Conservation (phyloP, 2,797 vertebrate species). For the Pseudochromis fuscus region DNA sequence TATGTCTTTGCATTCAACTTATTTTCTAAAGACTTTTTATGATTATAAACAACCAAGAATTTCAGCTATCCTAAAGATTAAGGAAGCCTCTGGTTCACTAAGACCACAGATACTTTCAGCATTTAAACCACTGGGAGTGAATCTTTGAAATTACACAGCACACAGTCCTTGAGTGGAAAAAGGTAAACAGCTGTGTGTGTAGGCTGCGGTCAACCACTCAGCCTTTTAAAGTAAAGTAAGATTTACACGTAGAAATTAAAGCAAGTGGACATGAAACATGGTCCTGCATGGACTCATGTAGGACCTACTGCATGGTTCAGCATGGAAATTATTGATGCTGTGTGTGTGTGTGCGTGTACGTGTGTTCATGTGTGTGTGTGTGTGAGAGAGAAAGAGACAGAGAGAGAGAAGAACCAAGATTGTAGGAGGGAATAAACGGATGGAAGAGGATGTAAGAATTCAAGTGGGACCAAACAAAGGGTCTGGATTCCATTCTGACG, state of each 20-base stretch:
- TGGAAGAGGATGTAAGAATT: constrained; percentile 68
- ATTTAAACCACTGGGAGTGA: constrained; percentile 56
- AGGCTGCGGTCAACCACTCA: constrained; percentile 30
- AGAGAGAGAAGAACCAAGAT: constrained; percentile 43
- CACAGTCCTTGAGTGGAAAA: constrained; percentile 27
- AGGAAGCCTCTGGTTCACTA: constrained; percentile 43
- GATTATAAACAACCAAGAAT: constrained; percentile 24
- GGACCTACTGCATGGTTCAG: constrained; percentile 17
- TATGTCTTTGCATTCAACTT: not conserved
- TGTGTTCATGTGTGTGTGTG: not conserved
- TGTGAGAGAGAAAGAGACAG: constrained; percentile 1
- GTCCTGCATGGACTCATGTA: not conserved
- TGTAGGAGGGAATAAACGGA: constrained; percentile 59
- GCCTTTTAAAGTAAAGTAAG: constrained; percentile 37
- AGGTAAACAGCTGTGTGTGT: constrained; percentile 29
- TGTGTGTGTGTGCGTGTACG: constrained; percentile 14
- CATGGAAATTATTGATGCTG: constrained; percentile 28
- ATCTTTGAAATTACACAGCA: constrained; percentile 56
- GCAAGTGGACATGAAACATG: not conserved
- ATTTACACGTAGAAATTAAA: constrained; percentile 26
- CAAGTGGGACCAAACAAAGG: constrained; percentile 65
- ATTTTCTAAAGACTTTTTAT: constrained; percentile 9
- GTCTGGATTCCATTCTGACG: constrained; percentile 61
- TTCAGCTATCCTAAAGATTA: constrained; percentile 28
- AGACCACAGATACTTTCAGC: constrained; percentile 51